Evolutionary conservation across 1,140 invertebrate genomes (phyloP).

Genomic region (Drosophila sp.): DNA sequence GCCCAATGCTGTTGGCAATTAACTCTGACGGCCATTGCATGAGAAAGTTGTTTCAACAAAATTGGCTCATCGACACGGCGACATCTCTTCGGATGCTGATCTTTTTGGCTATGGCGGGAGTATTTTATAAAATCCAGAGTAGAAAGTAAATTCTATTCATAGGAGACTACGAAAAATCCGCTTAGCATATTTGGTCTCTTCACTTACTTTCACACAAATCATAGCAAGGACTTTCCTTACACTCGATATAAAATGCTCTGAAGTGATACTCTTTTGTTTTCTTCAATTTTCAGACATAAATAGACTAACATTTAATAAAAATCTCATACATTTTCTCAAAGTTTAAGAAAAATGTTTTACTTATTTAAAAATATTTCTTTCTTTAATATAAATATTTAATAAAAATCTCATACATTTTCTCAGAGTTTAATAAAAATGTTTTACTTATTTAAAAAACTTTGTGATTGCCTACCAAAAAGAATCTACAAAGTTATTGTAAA

Average conservation of each 20-base stretch:
- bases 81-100: neutral
- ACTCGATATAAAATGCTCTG: slow-evolving; percentile 10
- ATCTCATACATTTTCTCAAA: no score
- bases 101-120: slow-evolving; percentile 20
- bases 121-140: slow-evolving; percentile 63
- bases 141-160: slow-evolving; percentile 75
- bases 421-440: no score
- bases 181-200: slow-evolving; percentile 57
- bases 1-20: slow-evolving; percentile 51
- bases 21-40: slow-evolving; percentile 62
- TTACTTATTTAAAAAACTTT: no score
- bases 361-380: no score
- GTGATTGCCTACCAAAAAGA: no score
- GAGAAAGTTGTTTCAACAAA: slow-evolving; percentile 78
- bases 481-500: no score
- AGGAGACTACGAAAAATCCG: slow-evolving; percentile 52
- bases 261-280: no score
- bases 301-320: no score
- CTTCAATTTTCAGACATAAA: no score
- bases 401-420: no score
- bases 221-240: slow-evolving; percentile 13
- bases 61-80: slow-evolving; percentile 31
- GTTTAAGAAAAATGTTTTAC: no score
- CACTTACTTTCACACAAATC: slow-evolving; percentile 65
- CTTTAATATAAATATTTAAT: no score